A percentile compares a stretch with the other conserved stretches of the same genome.
Conservation (phyloP, 2,888 invertebrate species). For the Himalopsyche japonica region DNA sequence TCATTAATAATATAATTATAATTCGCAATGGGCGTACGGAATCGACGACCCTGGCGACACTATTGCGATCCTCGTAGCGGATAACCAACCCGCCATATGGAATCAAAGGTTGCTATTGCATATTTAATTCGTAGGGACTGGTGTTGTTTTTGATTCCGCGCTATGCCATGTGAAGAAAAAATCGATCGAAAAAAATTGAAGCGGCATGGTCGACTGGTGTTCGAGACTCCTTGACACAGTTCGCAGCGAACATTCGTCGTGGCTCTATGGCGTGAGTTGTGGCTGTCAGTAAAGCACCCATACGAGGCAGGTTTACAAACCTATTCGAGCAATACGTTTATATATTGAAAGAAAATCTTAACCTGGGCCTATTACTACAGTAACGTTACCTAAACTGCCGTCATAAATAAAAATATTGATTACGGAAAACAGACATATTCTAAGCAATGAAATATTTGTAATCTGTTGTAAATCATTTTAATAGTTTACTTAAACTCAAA, state of each 20-base stretch:
- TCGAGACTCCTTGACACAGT: background rate
- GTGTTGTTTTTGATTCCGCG: background rate
- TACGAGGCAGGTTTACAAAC: background rate
- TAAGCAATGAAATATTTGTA: too few relatives aligned
- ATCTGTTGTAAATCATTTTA: too few relatives aligned
- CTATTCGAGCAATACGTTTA: background rate
- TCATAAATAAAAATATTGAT: too few relatives aligned
- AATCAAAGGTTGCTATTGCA: background rate
- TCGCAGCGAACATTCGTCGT: background rate
- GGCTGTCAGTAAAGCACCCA: background rate
- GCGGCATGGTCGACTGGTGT: background rate
- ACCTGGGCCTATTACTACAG: too few relatives aligned
- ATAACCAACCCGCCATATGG: background rate
- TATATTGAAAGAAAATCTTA: too few relatives aligned
- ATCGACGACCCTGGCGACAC: background rate
- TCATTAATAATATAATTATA: background rate
- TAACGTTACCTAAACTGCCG: too few relatives aligned
- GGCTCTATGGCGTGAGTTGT: background rate
- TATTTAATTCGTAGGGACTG: background rate
- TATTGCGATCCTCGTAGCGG: background rate
- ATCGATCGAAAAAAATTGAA: background rate
- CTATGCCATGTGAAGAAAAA: background rate
- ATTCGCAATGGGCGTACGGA: background rate
- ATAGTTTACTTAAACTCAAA: too few relatives aligned
- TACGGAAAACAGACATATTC: too few relatives aligned